These are phyloP conservation scores for Venusia cambrica DNA, from an alignment of 2,888 invertebrate genomes.

Conservation along the genomic window DNA sequence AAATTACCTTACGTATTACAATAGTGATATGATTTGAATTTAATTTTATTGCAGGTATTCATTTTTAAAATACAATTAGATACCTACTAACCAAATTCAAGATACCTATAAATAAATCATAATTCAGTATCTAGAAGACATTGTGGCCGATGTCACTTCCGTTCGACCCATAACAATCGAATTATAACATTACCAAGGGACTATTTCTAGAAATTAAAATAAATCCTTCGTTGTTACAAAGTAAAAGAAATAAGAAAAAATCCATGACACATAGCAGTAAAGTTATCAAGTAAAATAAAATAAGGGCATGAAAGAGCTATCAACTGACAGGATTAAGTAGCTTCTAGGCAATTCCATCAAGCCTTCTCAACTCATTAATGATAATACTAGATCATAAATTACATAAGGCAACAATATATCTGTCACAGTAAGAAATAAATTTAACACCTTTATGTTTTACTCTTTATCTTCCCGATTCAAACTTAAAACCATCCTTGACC, in stretches of 20 bases:
- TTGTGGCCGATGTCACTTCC: conserved; percentile 31
- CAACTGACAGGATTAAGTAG: conserved; percentile 38
- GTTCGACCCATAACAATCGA: conserved; percentile 13
- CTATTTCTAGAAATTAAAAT: conserved; percentile 4
- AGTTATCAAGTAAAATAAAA: conserved; percentile 23
- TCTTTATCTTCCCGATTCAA: too few relatives aligned
- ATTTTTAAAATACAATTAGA: conserved; percentile 27
- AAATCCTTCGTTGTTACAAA: conserved; percentile 23
- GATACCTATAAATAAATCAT: conserved; percentile 37
- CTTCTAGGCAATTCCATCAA: conserved; percentile 50
- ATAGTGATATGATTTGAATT: conserved; percentile 57
- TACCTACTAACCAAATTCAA: conserved; percentile 45
- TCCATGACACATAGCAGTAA: too few relatives aligned
- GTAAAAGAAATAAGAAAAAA: too few relatives aligned
- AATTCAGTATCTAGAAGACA: conserved; percentile 59
- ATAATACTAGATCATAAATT: conserved; percentile 29
- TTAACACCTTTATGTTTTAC: too few relatives aligned
- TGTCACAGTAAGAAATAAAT: too few relatives aligned
- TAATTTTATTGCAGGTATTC: conserved; percentile 20
- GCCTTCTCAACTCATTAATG: conserved; percentile 35
- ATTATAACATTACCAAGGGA: conserved; percentile 21
- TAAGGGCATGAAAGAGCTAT: conserved; percentile 41
- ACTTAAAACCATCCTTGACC: too few relatives aligned
- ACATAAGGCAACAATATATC: conserved; percentile 58
- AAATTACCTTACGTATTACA: conserved; percentile 21